Evolutionary conservation across 2,888 invertebrate genomes (phyloP).

Genomic region (Noctuana brunneofusca): DNA sequence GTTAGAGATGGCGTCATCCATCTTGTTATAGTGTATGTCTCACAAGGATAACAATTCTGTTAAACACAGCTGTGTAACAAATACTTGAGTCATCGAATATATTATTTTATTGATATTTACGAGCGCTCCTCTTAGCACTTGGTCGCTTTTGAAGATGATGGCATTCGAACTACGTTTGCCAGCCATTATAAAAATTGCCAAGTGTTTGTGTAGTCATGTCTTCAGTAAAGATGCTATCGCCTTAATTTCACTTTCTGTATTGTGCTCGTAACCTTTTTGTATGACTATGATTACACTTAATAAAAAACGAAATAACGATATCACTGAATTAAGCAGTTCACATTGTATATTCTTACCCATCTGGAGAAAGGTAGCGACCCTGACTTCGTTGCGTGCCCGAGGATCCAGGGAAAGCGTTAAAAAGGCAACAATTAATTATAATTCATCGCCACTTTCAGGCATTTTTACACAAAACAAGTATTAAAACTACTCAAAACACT

Average conservation of each 20-base stretch:
- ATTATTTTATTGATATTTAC: slow-evolving; percentile 38
- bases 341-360: slow-evolving; percentile 81
- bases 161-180: background rate
- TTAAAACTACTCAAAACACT: background rate
- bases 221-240: background rate
- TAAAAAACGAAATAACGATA: no score
- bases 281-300: background rate
- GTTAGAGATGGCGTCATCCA: slow-evolving; percentile 30
- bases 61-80: slow-evolving; percentile 38
- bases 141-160: slow-evolving; percentile 23
- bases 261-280: background rate
- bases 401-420: slow-evolving; percentile 81
- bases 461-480: slow-evolving; percentile 7
- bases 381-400: slow-evolving; percentile 82
- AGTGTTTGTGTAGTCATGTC: background rate
- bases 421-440: slow-evolving; percentile 82
- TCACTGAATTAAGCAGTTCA: background rate
- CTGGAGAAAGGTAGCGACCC: slow-evolving; percentile 89
- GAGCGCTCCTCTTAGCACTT: slow-evolving; percentile 37
- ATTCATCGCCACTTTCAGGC: slow-evolving; percentile 63
- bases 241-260: background rate
- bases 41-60: slow-evolving; percentile 27
- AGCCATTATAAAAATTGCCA: background rate
- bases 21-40: slow-evolving; percentile 16
- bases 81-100: slow-evolving; percentile 37